Evolutionary conservation across 2,888 invertebrate species (phyloP).

Genomic region (Ferrisia virgata): DNA sequence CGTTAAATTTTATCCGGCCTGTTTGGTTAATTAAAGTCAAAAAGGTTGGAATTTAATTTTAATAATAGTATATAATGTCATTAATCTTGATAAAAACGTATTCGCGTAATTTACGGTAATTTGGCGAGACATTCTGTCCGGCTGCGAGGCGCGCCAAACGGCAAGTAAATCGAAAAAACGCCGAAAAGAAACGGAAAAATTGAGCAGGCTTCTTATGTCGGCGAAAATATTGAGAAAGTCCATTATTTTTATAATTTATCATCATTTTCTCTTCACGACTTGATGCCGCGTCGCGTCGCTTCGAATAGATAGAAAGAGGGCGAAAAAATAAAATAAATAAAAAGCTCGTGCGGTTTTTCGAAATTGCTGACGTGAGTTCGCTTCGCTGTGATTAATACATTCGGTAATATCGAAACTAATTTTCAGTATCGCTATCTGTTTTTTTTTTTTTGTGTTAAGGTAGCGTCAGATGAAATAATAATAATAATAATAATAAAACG

Average conservation of each 20-base stretch:
- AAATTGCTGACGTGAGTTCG: not conserved
- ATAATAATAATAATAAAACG: no score
- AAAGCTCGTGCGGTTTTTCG: not conserved
- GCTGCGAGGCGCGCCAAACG: not conserved
- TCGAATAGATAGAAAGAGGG: not conserved
- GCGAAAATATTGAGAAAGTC: slow-evolving; percentile 12
- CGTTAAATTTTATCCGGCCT: not conserved
- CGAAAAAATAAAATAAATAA: no score
- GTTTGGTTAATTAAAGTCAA: slow-evolving; percentile 21
- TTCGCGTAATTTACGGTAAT: slow-evolving; percentile 1
- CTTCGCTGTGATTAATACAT: not conserved
- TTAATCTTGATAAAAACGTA: slow-evolving; percentile 13
- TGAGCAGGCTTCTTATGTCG: not conserved
- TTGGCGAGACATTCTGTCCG: not conserved
- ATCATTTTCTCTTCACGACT: not conserved
- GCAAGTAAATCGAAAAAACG: not conserved
- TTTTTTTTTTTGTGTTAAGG: no score
- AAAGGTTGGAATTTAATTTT: slow-evolving; percentile 28
- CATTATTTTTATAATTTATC: slow-evolving; percentile 32
- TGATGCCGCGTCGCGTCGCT: not conserved
- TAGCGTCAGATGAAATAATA: no score
- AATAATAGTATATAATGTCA: slow-evolving; percentile 10
- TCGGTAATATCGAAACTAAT: not conserved
- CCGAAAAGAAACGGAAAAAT: not conserved
- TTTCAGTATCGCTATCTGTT: not conserved